A percentile compares a stretch with the other conserved stretches of the same genome.
Evolutionary conservation across 2,113 vertebrate species (phyloP).

Genomic region (Campylomormyrus numenius): DNA sequence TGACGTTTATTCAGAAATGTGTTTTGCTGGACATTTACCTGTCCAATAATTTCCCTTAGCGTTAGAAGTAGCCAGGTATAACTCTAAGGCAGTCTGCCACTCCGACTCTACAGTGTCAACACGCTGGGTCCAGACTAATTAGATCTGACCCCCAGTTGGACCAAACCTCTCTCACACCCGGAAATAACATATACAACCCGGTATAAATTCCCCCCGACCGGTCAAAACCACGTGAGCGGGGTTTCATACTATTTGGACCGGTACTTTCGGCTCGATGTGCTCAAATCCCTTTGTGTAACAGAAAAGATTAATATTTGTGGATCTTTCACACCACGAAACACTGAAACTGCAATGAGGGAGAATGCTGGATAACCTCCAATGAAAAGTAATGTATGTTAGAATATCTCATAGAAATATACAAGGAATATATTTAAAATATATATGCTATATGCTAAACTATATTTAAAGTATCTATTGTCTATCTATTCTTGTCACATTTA

Average conservation of each 20-base stretch:
- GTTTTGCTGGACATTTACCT: not conserved
- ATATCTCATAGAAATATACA: conserved; percentile 1
- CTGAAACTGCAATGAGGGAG: conserved; percentile 18
- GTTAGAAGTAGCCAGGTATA: not conserved
- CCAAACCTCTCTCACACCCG: not conserved
- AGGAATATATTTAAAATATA: conserved; percentile 36
- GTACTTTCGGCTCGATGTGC: not conserved
- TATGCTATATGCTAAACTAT: conserved; percentile 69
- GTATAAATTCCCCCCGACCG: not conserved
- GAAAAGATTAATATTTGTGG: not conserved
- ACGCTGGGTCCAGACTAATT: not conserved
- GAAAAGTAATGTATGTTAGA: conserved; percentile 29
- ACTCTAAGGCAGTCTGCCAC: not conserved
- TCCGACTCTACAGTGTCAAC: not conserved
- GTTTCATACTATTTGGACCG: not conserved
- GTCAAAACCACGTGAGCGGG: not conserved
- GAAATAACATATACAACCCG: not conserved
- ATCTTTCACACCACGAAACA: not conserved
- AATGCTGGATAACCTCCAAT: conserved; percentile 67
- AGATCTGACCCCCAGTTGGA: not conserved
- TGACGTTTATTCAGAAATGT: not conserved
- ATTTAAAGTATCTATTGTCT: conserved; percentile 60
- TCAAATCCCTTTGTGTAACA: not conserved
- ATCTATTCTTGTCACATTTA: conserved; percentile 73
- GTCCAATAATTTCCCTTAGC: not conserved